phyloP scores from a whole-genome alignment of 1,140 invertebrate genomes.

The Leptopilina clavipes region DNA sequence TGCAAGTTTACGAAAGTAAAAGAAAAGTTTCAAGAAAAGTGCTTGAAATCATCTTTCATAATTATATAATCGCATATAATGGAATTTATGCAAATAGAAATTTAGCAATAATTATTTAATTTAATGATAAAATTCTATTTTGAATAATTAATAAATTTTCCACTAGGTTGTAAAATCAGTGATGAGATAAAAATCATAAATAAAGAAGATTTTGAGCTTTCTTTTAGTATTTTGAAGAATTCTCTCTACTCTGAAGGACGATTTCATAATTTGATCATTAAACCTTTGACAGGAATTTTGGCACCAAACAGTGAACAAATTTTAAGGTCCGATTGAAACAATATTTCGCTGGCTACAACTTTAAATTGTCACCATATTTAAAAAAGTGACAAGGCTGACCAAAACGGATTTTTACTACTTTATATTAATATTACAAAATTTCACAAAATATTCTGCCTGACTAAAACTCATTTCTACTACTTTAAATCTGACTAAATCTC shows the following conservation, averaged over 20 bases:
- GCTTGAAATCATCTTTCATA: too few relatives aligned
- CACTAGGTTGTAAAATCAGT: conserved; percentile 50
- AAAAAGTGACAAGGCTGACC: too few relatives aligned
- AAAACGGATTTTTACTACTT: too few relatives aligned
- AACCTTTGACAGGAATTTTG: conserved; percentile 65
- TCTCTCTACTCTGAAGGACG: conserved; percentile 65
- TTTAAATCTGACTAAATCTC: too few relatives aligned
- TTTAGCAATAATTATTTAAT: too few relatives aligned
- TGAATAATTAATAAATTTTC: conserved; percentile 20
- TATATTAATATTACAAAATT: too few relatives aligned
- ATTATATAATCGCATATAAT: not conserved
- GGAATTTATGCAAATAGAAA: not conserved
- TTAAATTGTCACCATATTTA: too few relatives aligned
- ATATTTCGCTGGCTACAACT: too few relatives aligned
- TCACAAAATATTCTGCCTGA: too few relatives aligned
- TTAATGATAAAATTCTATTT: not conserved
- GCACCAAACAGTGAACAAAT: conserved; percentile 55
- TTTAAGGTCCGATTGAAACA: conserved; percentile 53
- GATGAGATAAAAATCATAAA: conserved; percentile 60
- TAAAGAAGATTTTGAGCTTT: conserved; percentile 63
- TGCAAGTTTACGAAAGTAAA: too few relatives aligned
- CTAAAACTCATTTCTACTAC: too few relatives aligned
- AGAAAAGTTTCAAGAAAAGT: too few relatives aligned
- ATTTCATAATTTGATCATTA: conserved; percentile 60
- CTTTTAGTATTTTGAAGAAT: conserved; percentile 61